Percentiles rank a stretch among this genome's conserved stretches.
These are phyloP conservation scores for Saccopteryx leptura DNA, from an alignment of 2,113 vertebrate genomes.

Conservation along the genomic window DNA sequence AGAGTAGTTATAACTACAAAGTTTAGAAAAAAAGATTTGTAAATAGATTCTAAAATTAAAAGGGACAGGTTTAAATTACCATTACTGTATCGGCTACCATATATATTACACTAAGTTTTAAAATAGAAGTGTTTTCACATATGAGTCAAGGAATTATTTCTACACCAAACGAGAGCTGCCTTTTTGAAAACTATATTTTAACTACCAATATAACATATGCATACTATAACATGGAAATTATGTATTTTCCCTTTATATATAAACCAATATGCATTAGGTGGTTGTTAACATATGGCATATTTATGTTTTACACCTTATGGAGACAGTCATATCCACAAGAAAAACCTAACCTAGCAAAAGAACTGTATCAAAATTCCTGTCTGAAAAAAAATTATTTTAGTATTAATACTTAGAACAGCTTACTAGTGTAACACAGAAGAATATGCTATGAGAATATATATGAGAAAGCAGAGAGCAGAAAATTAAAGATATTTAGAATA, in stretches of 20 bases:
- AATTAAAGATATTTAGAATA: conserved; percentile 43
- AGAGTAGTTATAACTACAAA: background rate
- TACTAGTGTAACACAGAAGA: conserved; percentile 23
- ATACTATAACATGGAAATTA: conserved; percentile 5
- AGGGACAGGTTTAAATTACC: conserved; percentile 59
- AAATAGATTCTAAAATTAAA: conserved; percentile 68
- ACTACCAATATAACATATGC: background rate
- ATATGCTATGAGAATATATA: conserved; percentile 24
- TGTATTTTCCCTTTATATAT: conserved; percentile 1
- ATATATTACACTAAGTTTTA: conserved; percentile 62
- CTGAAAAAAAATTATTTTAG: conserved; percentile 20
- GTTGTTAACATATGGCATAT: background rate
- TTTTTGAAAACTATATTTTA: conserved; percentile 59
- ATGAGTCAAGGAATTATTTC: conserved; percentile 59
- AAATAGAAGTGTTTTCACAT: conserved; percentile 60
- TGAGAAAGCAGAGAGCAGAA: conserved; percentile 57
- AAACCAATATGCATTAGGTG: conserved; percentile 17
- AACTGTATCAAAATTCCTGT: conserved; percentile 39
- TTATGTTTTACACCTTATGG: conserved; percentile 22
- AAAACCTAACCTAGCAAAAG: conserved; percentile 55
- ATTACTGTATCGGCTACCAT: conserved; percentile 61
- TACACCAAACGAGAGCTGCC: conserved; percentile 30
- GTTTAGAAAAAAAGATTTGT: background rate
- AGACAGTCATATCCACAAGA: conserved; percentile 58
- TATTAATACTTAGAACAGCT: conserved; percentile 1